phyloP scores from a whole-genome alignment of 2,113 vertebrate species.

The Vimba vimba region DNA sequence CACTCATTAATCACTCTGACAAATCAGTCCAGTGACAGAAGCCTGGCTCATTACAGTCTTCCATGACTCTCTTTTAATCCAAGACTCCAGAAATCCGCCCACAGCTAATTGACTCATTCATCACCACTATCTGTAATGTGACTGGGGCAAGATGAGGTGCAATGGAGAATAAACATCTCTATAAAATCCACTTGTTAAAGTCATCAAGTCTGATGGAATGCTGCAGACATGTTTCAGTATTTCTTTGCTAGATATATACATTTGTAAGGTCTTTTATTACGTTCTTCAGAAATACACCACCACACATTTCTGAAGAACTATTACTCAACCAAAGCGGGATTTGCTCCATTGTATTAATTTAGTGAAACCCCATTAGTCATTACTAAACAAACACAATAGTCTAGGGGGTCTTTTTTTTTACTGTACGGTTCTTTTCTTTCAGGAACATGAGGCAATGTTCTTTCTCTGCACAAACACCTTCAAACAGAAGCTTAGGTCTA shows the following conservation, averaged over 20 bases:
- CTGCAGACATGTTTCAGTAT: not conserved
- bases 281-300: not conserved
- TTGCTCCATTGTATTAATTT: not conserved
- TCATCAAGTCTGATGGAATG: not conserved
- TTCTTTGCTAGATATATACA: not conserved
- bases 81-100: constrained; percentile 11
- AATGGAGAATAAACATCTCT: constrained; percentile 18
- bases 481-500: not conserved
- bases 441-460: not conserved
- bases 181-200: constrained; percentile 26
- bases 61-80: constrained; percentile 21
- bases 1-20: constrained; percentile 46
- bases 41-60: constrained; percentile 40
- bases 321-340: not conserved
- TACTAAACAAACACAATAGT: constrained; percentile 9
- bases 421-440: not conserved
- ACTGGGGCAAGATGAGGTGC: constrained; percentile 27
- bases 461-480: not conserved
- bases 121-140: constrained; percentile 45
- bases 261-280: not conserved
- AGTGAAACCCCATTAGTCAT: constrained; percentile 1
- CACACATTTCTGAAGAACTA: not conserved
- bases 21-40: constrained; percentile 40
- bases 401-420: not conserved
- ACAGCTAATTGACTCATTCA: constrained; percentile 48